A percentile compares a stretch with the other conserved stretches of the same genome.
phyloP scores from a whole-genome alignment of 2,797 vertebrate genomes.

The Lutjanus argentimaculatus region DNA sequence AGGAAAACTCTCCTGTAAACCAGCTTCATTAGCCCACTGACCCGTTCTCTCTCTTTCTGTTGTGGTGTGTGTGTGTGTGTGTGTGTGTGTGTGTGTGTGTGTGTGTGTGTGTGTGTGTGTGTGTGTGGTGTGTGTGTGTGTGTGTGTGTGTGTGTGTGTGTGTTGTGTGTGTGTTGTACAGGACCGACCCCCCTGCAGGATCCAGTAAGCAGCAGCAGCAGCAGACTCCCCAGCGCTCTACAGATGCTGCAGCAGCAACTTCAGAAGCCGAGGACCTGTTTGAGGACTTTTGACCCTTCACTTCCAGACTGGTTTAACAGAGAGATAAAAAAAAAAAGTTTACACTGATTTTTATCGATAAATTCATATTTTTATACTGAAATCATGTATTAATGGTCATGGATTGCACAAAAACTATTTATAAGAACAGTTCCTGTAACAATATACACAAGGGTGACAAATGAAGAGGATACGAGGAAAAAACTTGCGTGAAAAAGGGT shows the following conservation, averaged over 20 bases:
- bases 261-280: conserved; percentile 89
- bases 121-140: conserved; percentile 16
- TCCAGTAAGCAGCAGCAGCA: conserved; percentile 60
- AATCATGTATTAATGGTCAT: neutral
- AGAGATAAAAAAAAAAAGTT: neutral
- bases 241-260: conserved; percentile 75
- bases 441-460: neutral
- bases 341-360: neutral
- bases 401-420: neutral
- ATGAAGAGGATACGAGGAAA: neutral
- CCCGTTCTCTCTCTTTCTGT: conserved; percentile 35
- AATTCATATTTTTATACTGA: neutral
- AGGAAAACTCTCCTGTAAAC: conserved; percentile 80
- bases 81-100: conserved; percentile 37
- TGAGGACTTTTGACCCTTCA: conserved; percentile 85
- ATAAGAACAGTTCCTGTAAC: neutral
- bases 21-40: conserved; percentile 78
- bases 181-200: conserved; percentile 60
- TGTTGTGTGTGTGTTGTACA: conserved; percentile 42
- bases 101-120: conserved; percentile 42
- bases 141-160: no score
- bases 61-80: conserved; percentile 26
- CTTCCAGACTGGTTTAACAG: neutral
- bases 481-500: no score
- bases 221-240: conserved; percentile 50